Conservation (phyloP, 2,113 vertebrate species). For the Campylomormyrus tamandua region DNA sequence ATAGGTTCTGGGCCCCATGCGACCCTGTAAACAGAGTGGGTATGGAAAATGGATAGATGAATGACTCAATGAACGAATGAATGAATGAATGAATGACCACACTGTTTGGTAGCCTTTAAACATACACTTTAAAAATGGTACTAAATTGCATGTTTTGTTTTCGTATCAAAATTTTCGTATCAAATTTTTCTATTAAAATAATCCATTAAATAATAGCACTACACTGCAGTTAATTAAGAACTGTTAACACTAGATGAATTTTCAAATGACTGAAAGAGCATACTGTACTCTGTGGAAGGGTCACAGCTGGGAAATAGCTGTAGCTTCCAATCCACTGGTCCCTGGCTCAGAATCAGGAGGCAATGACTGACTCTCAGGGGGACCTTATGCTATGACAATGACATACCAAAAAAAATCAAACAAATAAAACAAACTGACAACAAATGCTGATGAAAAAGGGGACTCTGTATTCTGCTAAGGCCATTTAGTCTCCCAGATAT, state of each 20-base stretch:
- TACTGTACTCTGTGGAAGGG: neutral
- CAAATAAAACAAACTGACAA: neutral
- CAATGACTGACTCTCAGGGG: neutral
- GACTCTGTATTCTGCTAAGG: neutral
- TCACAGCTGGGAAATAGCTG: neutral
- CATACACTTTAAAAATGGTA: neutral
- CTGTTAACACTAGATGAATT: neutral
- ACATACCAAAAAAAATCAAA: neutral
- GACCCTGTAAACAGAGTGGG: neutral
- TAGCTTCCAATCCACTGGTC: neutral
- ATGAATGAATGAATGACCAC: neutral
- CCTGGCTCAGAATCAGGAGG: neutral
- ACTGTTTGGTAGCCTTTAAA: neutral
- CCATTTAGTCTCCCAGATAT: neutral
- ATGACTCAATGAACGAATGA: neutral
- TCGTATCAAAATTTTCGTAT: neutral
- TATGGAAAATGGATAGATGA: neutral
- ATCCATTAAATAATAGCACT: neutral
- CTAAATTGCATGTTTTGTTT: neutral
- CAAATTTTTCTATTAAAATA: neutral
- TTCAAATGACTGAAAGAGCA: neutral
- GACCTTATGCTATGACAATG: neutral
- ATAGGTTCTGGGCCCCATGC: neutral
- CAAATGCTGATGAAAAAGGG: neutral
- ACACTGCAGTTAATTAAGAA: neutral